These are phyloP conservation scores for Nannospalax galili DNA, from an alignment of 2,113 vertebrate genomes.

Conservation along the genomic window DNA sequence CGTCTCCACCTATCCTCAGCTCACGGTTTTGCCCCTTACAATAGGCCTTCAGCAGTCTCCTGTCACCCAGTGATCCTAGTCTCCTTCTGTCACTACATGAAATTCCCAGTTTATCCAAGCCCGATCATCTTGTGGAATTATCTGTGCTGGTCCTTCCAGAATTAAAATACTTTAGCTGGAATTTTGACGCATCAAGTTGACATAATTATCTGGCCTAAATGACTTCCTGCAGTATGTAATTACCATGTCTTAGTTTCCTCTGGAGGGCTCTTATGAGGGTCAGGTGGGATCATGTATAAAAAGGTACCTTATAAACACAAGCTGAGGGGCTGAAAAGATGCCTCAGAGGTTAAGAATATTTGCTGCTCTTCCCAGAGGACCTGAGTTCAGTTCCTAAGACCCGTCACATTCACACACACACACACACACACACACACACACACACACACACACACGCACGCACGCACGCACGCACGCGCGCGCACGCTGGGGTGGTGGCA, in stretches of 20 bases:
- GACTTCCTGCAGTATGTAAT: background rate
- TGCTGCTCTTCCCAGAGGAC: background rate
- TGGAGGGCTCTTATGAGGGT: background rate
- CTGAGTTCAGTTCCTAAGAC: background rate
- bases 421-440: background rate
- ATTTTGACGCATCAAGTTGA: background rate
- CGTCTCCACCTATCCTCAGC: background rate
- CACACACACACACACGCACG: background rate
- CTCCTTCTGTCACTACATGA: background rate
- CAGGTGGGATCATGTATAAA: background rate
- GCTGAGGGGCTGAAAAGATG: background rate
- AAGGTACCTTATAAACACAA: background rate
- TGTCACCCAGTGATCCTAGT: no score
- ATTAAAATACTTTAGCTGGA: background rate
- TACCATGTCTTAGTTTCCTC: background rate
- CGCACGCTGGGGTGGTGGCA: no score
- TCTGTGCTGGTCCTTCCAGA: background rate
- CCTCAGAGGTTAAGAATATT: background rate
- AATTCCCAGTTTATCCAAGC: background rate
- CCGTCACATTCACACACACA: no score
- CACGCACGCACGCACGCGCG: background rate
- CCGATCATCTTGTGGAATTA: background rate
- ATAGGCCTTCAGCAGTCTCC: no score
- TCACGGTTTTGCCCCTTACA: fast-evolving
- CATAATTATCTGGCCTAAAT: background rate